Evolutionary conservation across 2,113 vertebrate genomes (phyloP).

Genomic region (Rutilus rutilus): DNA sequence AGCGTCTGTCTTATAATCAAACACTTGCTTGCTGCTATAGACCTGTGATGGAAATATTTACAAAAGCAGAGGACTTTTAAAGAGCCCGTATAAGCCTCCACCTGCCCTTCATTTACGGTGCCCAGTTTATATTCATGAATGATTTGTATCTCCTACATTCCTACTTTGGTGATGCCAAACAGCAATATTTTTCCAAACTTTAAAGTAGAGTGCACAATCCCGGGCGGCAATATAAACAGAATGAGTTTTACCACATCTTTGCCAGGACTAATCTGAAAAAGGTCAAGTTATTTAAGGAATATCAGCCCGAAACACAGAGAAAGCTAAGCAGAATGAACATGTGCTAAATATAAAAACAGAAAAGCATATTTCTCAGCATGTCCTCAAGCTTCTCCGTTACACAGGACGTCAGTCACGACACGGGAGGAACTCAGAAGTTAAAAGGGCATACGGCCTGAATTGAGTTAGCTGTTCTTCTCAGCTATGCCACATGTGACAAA

Average conservation of each 20-base stretch:
- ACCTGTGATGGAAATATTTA: conserved; percentile 53
- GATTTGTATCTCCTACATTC: background rate
- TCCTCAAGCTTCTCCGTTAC: background rate
- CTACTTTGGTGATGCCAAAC: background rate
- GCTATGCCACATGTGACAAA: background rate
- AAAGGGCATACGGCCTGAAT: conserved; percentile 30
- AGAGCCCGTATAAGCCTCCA: conserved; percentile 4
- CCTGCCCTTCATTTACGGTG: background rate
- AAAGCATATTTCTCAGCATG: conserved; percentile 12
- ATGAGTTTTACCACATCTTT: background rate
- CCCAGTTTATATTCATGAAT: conserved; percentile 32
- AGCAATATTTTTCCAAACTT: background rate
- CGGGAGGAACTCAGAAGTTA: background rate
- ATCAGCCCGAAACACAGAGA: background rate
- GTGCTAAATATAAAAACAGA: background rate
- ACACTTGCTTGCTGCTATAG: conserved; percentile 32
- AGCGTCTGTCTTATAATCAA: conserved; percentile 21
- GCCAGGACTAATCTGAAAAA: background rate
- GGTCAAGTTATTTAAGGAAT: conserved; percentile 3
- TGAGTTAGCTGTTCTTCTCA: conserved; percentile 4
- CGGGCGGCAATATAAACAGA: background rate
- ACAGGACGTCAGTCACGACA: background rate
- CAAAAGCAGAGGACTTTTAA: conserved; percentile 23
- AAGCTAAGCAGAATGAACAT: background rate
- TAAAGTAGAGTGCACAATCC: background rate